phyloP scores from a whole-genome alignment of 2,797 vertebrate species.

The Labeo calbasu region DNA sequence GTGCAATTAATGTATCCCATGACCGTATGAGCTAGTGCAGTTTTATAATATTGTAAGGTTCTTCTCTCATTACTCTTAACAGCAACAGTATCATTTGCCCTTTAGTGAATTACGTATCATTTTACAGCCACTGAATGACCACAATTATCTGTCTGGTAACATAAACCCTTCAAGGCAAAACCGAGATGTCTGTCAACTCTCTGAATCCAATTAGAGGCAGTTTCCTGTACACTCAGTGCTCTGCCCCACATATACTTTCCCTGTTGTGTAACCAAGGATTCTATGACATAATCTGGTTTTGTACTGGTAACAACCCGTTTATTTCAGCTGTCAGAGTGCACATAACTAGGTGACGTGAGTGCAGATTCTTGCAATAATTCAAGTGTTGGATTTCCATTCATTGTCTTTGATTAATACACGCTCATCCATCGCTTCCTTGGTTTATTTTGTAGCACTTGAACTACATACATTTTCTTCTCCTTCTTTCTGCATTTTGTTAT shows the following conservation, averaged over 20 bases:
- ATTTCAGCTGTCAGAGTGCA: neutral
- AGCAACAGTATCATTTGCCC: neutral
- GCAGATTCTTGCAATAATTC: neutral
- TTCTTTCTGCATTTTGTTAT: neutral
- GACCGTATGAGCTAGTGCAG: neutral
- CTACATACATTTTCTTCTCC: neutral
- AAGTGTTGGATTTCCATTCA: conserved; percentile 14
- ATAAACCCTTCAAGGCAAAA: conserved; percentile 35
- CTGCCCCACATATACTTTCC: neutral
- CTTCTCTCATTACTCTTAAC: conserved; percentile 4
- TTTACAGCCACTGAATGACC: conserved; percentile 15
- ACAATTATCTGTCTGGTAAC: conserved; percentile 9
- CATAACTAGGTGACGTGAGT: neutral
- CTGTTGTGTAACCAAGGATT: conserved; percentile 56
- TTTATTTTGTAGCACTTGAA: conserved; percentile 14
- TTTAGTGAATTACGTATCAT: conserved; percentile 18
- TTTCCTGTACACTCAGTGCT: conserved; percentile 3
- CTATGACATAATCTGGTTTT: conserved; percentile 36
- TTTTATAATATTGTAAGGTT: neutral
- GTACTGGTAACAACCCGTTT: neutral
- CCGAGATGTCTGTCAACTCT: conserved; percentile 32
- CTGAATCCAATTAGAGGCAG: conserved; percentile 51
- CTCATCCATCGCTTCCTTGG: neutral
- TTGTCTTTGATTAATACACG: neutral
- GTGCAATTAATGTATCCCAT: neutral